phyloP scores from a whole-genome alignment of 2,797 vertebrate species.

The Acestrorhynchus altus region DNA sequence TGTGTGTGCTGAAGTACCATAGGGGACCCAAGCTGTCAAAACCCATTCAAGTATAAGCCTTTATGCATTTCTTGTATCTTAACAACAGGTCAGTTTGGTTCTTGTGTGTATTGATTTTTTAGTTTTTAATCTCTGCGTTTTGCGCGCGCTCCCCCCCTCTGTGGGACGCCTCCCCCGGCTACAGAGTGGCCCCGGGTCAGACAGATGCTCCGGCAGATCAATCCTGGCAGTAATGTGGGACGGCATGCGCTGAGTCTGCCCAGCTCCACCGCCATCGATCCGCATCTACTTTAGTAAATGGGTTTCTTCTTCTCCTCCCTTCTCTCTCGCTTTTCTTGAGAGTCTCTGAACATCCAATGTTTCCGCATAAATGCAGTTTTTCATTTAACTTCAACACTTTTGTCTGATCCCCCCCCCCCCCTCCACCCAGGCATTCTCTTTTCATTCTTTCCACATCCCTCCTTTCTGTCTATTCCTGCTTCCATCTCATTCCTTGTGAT shows the following conservation, averaged over 20 bases:
- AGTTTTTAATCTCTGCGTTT: conserved; percentile 67
- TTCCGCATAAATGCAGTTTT: conserved; percentile 79
- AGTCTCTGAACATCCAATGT: conserved; percentile 79
- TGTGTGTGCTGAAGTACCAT: conserved; percentile 46
- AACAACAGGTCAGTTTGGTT: conserved; percentile 70
- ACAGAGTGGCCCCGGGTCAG: conserved; percentile 77
- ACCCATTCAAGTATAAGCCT: conserved; percentile 53
- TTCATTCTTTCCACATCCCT: not conserved
- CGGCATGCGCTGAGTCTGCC: conserved; percentile 66
- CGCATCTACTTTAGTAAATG: conserved; percentile 85
- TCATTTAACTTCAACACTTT: conserved; percentile 76
- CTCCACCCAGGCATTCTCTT: not conserved
- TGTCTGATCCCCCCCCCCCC: not conserved
- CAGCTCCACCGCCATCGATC: conserved; percentile 82
- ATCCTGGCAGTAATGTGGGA: conserved; percentile 81
- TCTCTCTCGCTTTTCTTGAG: conserved; percentile 65
- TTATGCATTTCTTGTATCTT: conserved; percentile 72
- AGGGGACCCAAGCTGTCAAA: conserved; percentile 56
- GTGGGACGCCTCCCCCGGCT: conserved; percentile 68
- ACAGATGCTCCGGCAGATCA: conserved; percentile 78
- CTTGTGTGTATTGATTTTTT: conserved; percentile 75
- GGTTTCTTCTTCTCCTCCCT: conserved; percentile 67
- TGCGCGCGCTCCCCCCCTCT: conserved; percentile 45
- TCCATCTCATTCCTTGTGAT: not conserved
- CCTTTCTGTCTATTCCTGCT: not conserved